Evolutionary conservation across 2,888 invertebrate species (phyloP), one percentile per base, ranked within the genome.

Genomic region (Macropis europaea): DNA sequence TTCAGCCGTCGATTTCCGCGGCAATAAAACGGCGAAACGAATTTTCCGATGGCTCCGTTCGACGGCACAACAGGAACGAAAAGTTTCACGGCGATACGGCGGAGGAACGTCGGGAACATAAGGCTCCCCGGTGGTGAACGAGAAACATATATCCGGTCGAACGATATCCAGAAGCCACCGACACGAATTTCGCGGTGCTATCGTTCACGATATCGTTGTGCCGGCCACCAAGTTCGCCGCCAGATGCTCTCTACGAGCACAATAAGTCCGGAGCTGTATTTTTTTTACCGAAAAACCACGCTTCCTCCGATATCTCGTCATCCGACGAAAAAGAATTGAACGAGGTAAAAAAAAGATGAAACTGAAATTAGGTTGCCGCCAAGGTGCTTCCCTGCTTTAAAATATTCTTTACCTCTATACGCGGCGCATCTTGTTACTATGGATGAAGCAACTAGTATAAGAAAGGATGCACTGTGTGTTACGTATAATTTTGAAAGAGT

Each of bases 151-250:
- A 59, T 70, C 34, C 19, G 22, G 13, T 15, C 57, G 19, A 38
- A 7, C 28, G 42, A 13, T 52, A 47, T 30, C 36, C 32, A 38
- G 56, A 70, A 61, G 32, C 70, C 56, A 54, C 54, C 45, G 40
- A 69, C 34, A 48, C 69, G 57, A 50, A 45, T 68, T 45, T 45
- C 5, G 3, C 53, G 13, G 38, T 13, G 26, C 56, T 7, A 57
- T 52, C 36, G 38, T 28, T 17, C 19, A 17, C 17, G 45, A 59
- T 53, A 53, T 15, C 48, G 54, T 24, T 70, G 70, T 71, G 61
- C 72, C 63, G 63, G 59, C 9, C 30, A 34, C 52, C 15, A 72
- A 72, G 45, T 72, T 63, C 30, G 26, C 45, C 32, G 47, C 45
- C 72, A 72, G 63, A 22, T 72, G 72, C 34, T 38, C 42, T n/a